Conservation (phyloP, 2,113 vertebrate genomes). For the Petrocephalus zakoni region DNA sequence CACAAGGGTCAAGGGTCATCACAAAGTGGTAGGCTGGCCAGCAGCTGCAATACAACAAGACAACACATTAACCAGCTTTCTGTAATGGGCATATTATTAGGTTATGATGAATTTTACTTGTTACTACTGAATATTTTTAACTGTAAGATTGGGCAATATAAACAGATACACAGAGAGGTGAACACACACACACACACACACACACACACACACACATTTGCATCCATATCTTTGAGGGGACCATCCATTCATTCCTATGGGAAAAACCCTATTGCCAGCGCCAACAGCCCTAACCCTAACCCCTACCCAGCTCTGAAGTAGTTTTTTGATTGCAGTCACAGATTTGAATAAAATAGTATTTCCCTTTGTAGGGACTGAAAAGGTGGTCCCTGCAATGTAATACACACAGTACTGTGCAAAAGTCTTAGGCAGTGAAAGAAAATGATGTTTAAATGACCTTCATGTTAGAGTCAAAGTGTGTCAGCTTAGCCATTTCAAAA, state of each 20-base stretch:
- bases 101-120: neutral
- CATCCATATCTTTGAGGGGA: neutral
- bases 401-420: no score
- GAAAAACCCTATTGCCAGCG: neutral
- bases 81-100: neutral
- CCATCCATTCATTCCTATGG: neutral
- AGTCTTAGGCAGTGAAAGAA: no score
- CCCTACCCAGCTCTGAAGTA: neutral
- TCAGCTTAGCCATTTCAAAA: no score
- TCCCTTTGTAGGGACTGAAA: no score
- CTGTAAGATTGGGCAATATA: neutral
- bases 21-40: slow-evolving; percentile 93
- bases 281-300: neutral
- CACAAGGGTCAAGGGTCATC: slow-evolving; percentile 59
- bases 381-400: no score
- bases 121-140: neutral
- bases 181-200: neutral
- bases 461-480: no score
- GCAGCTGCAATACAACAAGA: slow-evolving; percentile 63
- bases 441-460: no score
- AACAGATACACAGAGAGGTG: neutral
- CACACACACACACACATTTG: no score
- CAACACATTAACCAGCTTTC: neutral
- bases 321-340: no score
- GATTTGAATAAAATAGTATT: no score